Conservation (phyloP, 1,140 invertebrate species). For the Asbolus verrucosus region DNA sequence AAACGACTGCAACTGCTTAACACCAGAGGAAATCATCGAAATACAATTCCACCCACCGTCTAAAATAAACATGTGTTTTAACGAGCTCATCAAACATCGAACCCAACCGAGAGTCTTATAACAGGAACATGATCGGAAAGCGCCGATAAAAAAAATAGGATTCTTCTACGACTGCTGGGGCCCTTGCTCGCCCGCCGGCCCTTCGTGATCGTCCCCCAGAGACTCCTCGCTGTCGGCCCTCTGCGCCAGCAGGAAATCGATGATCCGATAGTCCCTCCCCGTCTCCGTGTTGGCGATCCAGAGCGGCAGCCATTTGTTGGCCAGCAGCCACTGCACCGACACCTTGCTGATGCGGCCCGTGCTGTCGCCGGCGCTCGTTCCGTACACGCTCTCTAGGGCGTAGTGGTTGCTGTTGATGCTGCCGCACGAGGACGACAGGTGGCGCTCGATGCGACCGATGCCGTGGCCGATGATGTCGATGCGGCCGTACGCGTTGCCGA, state of each 20-base stretch:
- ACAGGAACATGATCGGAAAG: neutral
- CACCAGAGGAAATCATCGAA: neutral
- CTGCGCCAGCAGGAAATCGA: slow-evolving; percentile 67
- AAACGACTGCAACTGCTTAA: neutral
- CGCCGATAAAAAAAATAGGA: neutral
- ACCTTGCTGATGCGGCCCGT: slow-evolving; percentile 68
- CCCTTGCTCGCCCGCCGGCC: slow-evolving; percentile 4
- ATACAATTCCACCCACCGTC: neutral
- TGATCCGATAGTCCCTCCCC: slow-evolving; percentile 70
- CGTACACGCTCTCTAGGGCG: slow-evolving; percentile 60
- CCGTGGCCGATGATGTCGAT: slow-evolving; percentile 69
- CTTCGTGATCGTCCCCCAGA: slow-evolving; percentile 7
- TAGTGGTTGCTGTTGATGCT: slow-evolving; percentile 68
- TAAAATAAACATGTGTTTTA: slow-evolving; percentile 10
- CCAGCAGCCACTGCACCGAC: slow-evolving; percentile 70
- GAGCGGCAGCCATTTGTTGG: slow-evolving; percentile 71
- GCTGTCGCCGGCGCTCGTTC: slow-evolving; percentile 53
- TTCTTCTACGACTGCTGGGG: neutral
- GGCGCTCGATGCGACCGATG: slow-evolving; percentile 70
- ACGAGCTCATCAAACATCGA: slow-evolving; percentile 22
- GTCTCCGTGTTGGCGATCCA: slow-evolving; percentile 69
- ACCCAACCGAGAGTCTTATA: neutral
- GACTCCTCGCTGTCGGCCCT: slow-evolving; percentile 51
- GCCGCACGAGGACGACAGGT: slow-evolving; percentile 70
- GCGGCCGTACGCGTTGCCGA: slow-evolving; percentile 68